Conservation (phyloP, 2,888 invertebrate genomes). For the Diogma glabrata region DNA sequence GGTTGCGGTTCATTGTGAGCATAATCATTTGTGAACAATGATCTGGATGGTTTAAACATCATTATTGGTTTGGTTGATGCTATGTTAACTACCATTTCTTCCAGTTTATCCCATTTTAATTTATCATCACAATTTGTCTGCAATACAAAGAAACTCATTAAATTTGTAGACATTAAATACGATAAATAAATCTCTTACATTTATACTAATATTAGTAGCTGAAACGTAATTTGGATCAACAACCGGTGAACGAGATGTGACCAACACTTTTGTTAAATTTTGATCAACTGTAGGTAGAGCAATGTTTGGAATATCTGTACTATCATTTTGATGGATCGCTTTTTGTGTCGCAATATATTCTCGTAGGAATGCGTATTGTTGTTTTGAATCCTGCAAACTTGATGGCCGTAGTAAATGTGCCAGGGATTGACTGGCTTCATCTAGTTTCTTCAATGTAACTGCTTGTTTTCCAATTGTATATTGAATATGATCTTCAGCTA, state of each 20-base stretch:
- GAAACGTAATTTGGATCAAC: constrained; percentile 26
- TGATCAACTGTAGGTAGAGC: constrained; percentile 64
- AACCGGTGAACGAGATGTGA: constrained; percentile 28
- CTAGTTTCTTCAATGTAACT: constrained; percentile 59
- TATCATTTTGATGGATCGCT: constrained; percentile 40
- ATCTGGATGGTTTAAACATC: constrained; percentile 67
- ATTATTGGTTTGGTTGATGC: constrained; percentile 56
- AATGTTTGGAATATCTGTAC: constrained; percentile 45
- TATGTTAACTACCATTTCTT: constrained; percentile 63
- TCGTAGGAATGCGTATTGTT: constrained; percentile 70
- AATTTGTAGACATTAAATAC: too few species aligned
- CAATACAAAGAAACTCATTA: constrained; percentile 8
- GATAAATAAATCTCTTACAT: too few species aligned
- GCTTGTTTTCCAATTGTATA: constrained; percentile 88
- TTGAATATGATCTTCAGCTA: constrained; percentile 92
- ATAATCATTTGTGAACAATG: constrained; percentile 55
- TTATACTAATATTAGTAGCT: constrained; percentile 32
- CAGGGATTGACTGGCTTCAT: constrained; percentile 63
- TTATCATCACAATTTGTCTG: constrained; percentile 35
- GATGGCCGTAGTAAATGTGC: constrained; percentile 61
- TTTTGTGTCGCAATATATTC: constrained; percentile 80
- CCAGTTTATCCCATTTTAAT: constrained; percentile 57
- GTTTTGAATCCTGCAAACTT: constrained; percentile 56
- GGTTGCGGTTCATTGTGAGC: constrained; percentile 50
- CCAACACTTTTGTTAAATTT: constrained; percentile 55